These are phyloP conservation scores for Chlorospingus semifuscus DNA, from an alignment of 2,797 vertebrate species.

Conservation along the genomic window DNA sequence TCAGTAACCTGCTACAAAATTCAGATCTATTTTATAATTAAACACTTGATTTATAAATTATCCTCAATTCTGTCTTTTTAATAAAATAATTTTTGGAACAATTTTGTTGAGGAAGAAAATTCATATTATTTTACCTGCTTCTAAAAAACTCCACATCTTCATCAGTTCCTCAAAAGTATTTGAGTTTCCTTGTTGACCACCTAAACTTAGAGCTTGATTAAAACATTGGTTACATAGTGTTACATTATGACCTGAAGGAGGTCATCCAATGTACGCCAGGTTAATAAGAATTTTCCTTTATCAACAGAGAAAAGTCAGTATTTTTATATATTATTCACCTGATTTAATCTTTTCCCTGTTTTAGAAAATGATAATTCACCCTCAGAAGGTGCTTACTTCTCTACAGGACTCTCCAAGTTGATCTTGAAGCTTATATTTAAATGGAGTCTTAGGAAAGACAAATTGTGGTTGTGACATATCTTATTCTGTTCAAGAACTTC, in stretches of 20 bases:
- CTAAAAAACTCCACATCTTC: not conserved
- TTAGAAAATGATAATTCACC: not conserved
- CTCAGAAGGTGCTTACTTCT: not conserved
- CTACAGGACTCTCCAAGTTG: not conserved
- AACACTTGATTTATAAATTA: not conserved
- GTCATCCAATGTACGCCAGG: not conserved
- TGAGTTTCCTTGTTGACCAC: rapidly evolving
- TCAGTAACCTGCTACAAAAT: not conserved
- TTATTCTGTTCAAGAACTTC: not conserved
- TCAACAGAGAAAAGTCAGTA: not conserved
- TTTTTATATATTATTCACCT: not conserved
- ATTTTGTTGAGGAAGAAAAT: not conserved
- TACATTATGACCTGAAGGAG: not conserved
- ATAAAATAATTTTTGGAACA: not conserved
- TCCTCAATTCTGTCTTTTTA: not conserved
- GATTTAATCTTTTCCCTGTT: not conserved
- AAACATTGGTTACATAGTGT: not conserved
- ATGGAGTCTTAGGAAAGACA: not conserved
- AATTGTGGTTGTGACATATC: not conserved
- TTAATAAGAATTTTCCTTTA: not conserved
- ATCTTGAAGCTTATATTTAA: not conserved
- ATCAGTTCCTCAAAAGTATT: not conserved
- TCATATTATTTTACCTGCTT: not conserved
- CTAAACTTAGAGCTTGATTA: not conserved
- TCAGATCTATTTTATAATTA: not conserved